Evolutionary conservation across 1,140 invertebrate genomes (phyloP), one percentile per base, ranked within the genome.

Genomic region (Hylaeus volcanicus): DNA sequence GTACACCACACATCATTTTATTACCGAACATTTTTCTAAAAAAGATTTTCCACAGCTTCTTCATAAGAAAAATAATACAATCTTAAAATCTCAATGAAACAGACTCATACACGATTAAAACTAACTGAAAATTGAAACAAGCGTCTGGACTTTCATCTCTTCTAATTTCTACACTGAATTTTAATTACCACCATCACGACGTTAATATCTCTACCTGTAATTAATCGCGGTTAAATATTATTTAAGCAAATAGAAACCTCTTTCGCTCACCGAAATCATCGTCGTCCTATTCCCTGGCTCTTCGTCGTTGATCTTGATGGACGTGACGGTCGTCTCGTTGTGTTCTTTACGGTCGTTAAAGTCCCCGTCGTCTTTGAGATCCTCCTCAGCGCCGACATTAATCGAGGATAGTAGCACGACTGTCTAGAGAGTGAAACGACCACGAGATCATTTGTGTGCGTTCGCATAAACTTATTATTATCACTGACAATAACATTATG

Each of bases 251-350:
- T 68, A 58, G 14, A 79, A 61, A 68, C 45, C 39, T 76, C 55
- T 76, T 72, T 69, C 79, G 61, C 82, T 87, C 66, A 89, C 85
- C 12, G 73, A 74, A 65, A 79, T 60, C 81, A 88, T 76, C 69
- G 83, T 70, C 71, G 95, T 94, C 81, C 93, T 94, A 73, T 93
- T 93, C 43, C 90, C 91, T 58, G 92, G 87, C 61, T 86, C 90
- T 58, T 87, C 85, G 56, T 83, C 87, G 69, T 84, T 68, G 82
- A 90, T 85, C 77, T 92, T 92, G 26, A 93, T 87, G 1, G 93
- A 92, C 53, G 94, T 88, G 72, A 94, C 94, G 66, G 92, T 92
- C 74, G 92, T 89, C 86, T 87, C 91, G 53, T 88, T 15, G 79
- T 56, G 89, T 77, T 72, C 78, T 91, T 78, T 83, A 91, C 64